Evolutionary conservation across 2,113 vertebrate genomes (phyloP).

Genomic region (Rhabdomys dilectus): DNA sequence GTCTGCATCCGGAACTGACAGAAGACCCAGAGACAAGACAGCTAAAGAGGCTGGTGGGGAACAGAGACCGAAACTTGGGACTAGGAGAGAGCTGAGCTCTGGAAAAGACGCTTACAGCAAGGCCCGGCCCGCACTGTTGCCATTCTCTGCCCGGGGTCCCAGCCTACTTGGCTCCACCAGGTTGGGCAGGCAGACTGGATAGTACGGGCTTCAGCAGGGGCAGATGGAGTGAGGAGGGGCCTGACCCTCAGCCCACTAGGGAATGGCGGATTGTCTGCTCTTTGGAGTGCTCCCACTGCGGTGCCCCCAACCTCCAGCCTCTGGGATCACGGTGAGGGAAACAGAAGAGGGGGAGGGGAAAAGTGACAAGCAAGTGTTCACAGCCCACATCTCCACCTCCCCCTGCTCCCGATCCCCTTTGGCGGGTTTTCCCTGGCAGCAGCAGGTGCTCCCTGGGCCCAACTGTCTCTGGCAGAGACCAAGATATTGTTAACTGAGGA

Average conservation of each 20-base stretch:
- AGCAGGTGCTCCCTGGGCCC: conserved; percentile 34
- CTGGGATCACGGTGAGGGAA: conserved; percentile 59
- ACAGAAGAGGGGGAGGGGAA: background rate
- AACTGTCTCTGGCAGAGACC: conserved; percentile 57
- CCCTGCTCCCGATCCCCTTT: conserved; percentile 14
- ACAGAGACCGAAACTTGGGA: conserved; percentile 29
- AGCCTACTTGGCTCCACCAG: conserved; percentile 59
- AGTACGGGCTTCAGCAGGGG: conserved; percentile 69
- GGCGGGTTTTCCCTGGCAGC: conserved; percentile 51
- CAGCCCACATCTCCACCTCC: conserved; percentile 55
- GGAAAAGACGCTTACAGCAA: conserved; percentile 9
- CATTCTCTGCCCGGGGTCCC: conserved; percentile 41
- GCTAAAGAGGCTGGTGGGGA: conserved; percentile 55
- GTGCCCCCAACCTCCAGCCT: conserved; percentile 67
- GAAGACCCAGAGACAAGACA: conserved; percentile 54
- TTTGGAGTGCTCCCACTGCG: conserved; percentile 56
- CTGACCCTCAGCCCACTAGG: conserved; percentile 77
- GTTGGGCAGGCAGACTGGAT: conserved; percentile 65
- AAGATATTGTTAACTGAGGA: background rate
- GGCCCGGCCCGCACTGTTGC: background rate
- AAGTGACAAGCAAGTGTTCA: conserved; percentile 2
- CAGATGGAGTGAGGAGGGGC: conserved; percentile 82
- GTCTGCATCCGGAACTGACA: conserved; percentile 70
- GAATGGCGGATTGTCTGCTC: conserved; percentile 75
- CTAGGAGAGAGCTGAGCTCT: background rate